Conservation (phyloP, 2,113 vertebrate genomes). For the Cervus canadensis region DNA sequence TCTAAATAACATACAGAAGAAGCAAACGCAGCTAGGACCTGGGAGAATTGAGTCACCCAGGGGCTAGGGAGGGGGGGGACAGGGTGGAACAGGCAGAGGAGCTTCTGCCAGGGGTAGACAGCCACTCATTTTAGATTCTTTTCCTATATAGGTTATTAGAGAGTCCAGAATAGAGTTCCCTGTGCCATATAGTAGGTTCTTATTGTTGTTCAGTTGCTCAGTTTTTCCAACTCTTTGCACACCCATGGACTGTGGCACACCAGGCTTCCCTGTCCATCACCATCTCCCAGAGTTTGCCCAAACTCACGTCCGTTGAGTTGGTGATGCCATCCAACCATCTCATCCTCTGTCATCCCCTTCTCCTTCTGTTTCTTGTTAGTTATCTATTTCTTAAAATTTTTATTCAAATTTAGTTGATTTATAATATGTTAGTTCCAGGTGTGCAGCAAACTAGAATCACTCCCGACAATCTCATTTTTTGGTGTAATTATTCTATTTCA, state of each 20-base stretch:
- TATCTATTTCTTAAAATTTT: neutral
- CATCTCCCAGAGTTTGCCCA: neutral
- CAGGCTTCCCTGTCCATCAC: neutral
- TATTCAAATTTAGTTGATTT: neutral
- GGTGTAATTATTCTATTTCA: neutral
- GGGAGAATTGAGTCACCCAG: neutral
- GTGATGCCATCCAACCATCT: neutral
- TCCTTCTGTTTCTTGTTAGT: neutral
- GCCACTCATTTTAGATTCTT: neutral
- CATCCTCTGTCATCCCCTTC: neutral
- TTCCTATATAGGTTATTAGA: neutral
- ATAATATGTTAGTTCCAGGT: neutral
- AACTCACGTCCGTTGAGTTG: neutral
- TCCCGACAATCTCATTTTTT: neutral
- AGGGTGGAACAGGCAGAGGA: neutral
- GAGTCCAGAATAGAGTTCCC: neutral
- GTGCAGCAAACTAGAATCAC: neutral
- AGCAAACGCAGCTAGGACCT: conserved; percentile 35
- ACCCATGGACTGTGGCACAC: neutral
- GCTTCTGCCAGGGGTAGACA: neutral
- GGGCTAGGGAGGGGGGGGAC: neutral
- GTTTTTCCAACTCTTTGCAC: neutral
- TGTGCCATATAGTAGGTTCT: neutral
- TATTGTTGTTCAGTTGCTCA: neutral
- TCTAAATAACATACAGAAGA: conserved; percentile 60